A percentile compares a stretch with the other conserved stretches of the same genome.
These are phyloP conservation scores for Micromesistius poutassou DNA, from an alignment of 2,797 vertebrate genomes.

Conservation along the genomic window DNA sequence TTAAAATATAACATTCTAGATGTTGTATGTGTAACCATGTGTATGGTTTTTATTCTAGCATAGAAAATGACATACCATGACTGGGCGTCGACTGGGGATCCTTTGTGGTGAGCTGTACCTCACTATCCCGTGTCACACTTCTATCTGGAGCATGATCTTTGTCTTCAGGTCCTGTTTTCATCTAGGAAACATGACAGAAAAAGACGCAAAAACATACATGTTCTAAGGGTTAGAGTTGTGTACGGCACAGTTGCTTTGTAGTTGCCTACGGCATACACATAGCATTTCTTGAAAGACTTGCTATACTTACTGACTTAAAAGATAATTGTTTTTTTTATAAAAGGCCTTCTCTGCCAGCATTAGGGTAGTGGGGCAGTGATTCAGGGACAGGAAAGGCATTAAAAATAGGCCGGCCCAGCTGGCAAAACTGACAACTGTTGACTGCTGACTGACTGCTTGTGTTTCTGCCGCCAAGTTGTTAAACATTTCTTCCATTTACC, in stretches of 20 bases:
- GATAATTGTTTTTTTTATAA: background rate
- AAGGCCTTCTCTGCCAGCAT: background rate
- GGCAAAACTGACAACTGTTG: constrained; percentile 29
- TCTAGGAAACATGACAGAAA: constrained; percentile 34
- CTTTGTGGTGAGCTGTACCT: constrained; percentile 22
- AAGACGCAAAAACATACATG: background rate
- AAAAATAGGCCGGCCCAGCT: constrained; percentile 40
- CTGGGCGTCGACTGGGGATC: constrained; percentile 32
- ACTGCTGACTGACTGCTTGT: constrained; percentile 4
- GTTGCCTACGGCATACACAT: background rate
- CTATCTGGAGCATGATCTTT: constrained; percentile 46
- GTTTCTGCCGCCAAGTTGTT: constrained; percentile 10
- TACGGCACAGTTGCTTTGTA: constrained; percentile 3
- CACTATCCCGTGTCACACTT: constrained; percentile 44
- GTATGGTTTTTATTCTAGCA: background rate
- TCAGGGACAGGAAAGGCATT: constrained; percentile 41
- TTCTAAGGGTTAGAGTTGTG: background rate
- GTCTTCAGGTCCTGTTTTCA: constrained; percentile 33
- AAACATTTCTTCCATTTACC: background rate
- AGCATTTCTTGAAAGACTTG: background rate
- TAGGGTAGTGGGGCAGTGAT: constrained; percentile 24
- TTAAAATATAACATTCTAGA: background rate
- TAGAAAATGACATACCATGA: constrained; percentile 51
- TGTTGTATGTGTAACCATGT: too few species aligned
- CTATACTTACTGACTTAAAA: background rate